Conservation (phyloP, 2,797 vertebrate genomes). For the Myotis planiceps region DNA sequence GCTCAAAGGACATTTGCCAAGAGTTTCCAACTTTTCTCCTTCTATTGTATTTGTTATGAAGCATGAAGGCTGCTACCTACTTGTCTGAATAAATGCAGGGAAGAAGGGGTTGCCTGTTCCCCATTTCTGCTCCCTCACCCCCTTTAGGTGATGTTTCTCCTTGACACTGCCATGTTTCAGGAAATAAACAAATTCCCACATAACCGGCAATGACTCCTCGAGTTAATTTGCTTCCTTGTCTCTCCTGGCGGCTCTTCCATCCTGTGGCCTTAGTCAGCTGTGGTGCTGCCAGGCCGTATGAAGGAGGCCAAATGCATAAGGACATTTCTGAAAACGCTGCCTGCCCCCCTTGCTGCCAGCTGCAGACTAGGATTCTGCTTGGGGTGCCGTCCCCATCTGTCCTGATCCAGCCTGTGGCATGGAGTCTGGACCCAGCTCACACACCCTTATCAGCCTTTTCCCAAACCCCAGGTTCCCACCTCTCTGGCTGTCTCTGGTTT, state of each 20-base stretch:
- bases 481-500: background rate
- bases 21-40: background rate
- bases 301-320: background rate
- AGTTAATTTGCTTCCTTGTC: background rate
- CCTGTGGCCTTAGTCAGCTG: background rate
- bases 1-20: background rate
- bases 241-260: background rate
- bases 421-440: background rate
- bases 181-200: background rate
- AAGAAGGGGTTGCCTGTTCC: background rate
- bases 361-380: background rate
- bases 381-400: background rate
- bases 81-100: accelerated
- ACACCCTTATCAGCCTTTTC: background rate
- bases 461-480: accelerated
- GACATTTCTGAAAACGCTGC: background rate
- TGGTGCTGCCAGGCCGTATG: background rate
- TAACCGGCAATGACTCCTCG: background rate
- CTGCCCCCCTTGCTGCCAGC: background rate
- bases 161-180: background rate
- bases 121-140: background rate
- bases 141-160: background rate
- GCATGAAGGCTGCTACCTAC: background rate
- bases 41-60: no score
- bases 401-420: background rate